These are phyloP conservation scores for Folsomia candida DNA, from an alignment of 2,888 invertebrate genomes.

Conservation along the genomic window DNA sequence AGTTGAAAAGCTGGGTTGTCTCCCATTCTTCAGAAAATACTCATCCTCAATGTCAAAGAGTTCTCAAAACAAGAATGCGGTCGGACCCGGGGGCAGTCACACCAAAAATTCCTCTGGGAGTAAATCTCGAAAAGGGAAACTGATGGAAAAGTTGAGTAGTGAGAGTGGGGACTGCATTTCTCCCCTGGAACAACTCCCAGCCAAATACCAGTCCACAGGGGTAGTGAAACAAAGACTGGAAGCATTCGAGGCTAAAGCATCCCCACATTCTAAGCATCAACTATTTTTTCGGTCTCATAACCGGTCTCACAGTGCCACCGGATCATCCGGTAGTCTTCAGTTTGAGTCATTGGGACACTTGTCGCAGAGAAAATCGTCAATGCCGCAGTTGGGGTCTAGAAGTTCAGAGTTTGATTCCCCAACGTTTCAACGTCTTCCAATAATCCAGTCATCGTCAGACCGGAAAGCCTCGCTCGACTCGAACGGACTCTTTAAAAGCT, in stretches of 20 bases:
- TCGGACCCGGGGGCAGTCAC: not conserved
- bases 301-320: constrained; percentile 41
- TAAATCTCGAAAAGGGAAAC: constrained; percentile 37
- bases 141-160: constrained; percentile 22
- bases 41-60: constrained; percentile 3
- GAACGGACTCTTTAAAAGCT: constrained; percentile 41
- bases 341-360: constrained; percentile 35
- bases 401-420: constrained; percentile 32
- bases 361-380: constrained; percentile 47
- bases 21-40: constrained; percentile 23
- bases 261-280: constrained; percentile 41
- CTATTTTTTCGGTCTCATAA: constrained; percentile 45
- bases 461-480: constrained; percentile 49
- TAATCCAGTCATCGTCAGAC: constrained; percentile 34
- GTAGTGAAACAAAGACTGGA: constrained; percentile 81
- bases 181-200: constrained; percentile 11
- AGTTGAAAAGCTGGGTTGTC: constrained; percentile 15
- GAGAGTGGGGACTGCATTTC: constrained; percentile 3
- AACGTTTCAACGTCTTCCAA: constrained; percentile 36
- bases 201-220: constrained; percentile 59
- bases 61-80: not conserved
- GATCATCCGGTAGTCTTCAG: constrained; percentile 31
- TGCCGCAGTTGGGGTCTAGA: constrained; percentile 42
- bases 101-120: constrained; percentile 33
- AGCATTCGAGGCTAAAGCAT: constrained; percentile 79